These are phyloP conservation scores for Hyla sarda DNA, from an alignment of 2,113 vertebrate genomes.

Conservation along the genomic window DNA sequence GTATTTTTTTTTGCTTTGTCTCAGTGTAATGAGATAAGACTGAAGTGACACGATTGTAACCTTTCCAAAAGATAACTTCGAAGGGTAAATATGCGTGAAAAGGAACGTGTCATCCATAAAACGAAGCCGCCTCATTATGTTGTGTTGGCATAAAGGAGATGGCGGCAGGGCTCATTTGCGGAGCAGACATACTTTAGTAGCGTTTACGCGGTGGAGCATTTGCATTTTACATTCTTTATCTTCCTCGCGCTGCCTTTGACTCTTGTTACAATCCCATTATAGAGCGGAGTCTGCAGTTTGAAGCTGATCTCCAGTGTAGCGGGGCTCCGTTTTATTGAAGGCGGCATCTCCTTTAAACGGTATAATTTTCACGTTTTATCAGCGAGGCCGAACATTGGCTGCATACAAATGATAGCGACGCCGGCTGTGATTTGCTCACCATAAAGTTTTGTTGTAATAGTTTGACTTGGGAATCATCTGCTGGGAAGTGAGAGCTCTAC, in stretches of 20 bases:
- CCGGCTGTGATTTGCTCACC: not conserved
- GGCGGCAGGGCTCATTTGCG: not conserved
- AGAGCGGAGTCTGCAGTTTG: not conserved
- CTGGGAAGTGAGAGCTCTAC: not conserved
- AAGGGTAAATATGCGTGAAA: not conserved
- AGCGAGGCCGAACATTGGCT: not conserved
- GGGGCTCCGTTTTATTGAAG: not conserved
- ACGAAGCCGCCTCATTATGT: not conserved
- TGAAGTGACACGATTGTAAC: not conserved
- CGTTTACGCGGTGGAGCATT: not conserved
- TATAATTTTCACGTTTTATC: not conserved
- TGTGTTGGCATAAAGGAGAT: not conserved
- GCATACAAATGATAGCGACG: not conserved
- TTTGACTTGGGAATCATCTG: slow-evolving; percentile 1
- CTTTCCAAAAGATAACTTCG: not conserved
- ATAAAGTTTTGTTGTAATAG: not conserved
- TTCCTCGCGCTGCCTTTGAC: slow-evolving; percentile 14
- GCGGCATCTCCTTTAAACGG: not conserved
- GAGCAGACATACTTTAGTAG: slow-evolving; percentile 9
- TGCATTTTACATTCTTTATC: not conserved
- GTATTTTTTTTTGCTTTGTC: not conserved
- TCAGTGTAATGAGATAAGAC: not conserved
- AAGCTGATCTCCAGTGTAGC: not conserved
- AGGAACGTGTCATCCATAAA: not conserved
- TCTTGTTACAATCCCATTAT: slow-evolving; percentile 40